Evolutionary conservation across 2,113 vertebrate genomes (phyloP).

Genomic region (Montifringilla adamsi): DNA sequence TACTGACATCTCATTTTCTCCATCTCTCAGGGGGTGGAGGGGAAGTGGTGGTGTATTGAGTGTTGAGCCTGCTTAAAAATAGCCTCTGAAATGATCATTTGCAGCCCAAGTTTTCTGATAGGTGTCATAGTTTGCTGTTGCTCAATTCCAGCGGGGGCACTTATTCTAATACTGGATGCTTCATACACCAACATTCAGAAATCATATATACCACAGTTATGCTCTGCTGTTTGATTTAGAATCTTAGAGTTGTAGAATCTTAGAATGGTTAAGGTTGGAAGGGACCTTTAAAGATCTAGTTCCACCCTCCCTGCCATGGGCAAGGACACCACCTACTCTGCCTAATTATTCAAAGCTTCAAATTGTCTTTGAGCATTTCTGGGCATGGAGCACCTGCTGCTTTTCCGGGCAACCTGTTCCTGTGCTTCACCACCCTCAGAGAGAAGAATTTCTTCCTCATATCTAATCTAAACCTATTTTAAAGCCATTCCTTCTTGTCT

Average conservation of each 20-base stretch:
- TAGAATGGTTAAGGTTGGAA: not conserved
- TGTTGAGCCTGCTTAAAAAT: conserved; percentile 15
- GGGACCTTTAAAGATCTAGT: not conserved
- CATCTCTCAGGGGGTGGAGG: not conserved
- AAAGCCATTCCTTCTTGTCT: not conserved
- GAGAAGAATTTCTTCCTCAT: not conserved
- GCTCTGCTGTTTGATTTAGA: not conserved
- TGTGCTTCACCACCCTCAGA: not conserved
- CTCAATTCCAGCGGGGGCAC: not conserved
- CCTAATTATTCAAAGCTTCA: not conserved
- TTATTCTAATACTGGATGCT: not conserved
- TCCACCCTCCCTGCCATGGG: not conserved
- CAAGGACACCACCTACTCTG: not conserved
- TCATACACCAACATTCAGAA: not conserved
- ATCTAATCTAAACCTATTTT: not conserved
- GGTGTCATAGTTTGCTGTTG: not conserved
- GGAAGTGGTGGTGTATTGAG: not conserved
- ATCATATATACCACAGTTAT: not conserved
- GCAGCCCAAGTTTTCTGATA: not conserved
- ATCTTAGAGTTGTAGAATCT: not conserved
- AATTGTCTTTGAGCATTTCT: not conserved
- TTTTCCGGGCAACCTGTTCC: not conserved
- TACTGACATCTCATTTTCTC: conserved; percentile 10
- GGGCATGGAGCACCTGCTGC: not conserved
- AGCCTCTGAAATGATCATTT: not conserved